These are phyloP conservation scores for Melanotaenia duboulayi DNA, from an alignment of 2,113 vertebrate species.

Conservation along the genomic window DNA sequence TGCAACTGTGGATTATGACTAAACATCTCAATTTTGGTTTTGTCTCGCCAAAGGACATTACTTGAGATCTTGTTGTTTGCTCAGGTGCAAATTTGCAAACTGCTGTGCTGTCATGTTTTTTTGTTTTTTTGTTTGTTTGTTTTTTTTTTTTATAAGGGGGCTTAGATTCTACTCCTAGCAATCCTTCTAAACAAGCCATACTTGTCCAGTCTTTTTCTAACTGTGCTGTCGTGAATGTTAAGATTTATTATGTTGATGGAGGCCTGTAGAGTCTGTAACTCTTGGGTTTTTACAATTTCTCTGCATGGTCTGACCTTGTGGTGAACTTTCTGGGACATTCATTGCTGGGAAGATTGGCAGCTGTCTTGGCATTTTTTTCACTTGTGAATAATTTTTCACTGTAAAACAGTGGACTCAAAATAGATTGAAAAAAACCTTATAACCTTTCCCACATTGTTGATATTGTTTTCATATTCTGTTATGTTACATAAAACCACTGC, in stretches of 20 bases:
- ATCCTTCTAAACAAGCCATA: neutral
- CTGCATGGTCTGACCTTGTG: neutral
- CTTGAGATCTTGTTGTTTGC: no score
- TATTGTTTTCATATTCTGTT: no score
- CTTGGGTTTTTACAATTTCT: neutral
- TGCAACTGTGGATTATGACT: neutral
- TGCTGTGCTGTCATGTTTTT: no score
- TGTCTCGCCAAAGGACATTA: no score
- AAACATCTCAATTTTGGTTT: neutral
- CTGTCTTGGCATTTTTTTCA: neutral
- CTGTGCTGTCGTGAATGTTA: neutral
- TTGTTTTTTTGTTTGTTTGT: no score
- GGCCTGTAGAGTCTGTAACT: no score
- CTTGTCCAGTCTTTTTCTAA: neutral
- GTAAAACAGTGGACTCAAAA: neutral
- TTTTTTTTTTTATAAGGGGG: no score
- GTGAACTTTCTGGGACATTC: neutral
- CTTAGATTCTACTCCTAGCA: no score
- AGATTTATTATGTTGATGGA: no score
- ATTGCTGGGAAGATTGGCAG: neutral
- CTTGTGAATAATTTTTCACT: neutral
- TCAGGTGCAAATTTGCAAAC: no score
- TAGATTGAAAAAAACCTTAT: neutral
- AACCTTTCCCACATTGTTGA: neutral
- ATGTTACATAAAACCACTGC: no score